These are phyloP conservation scores for Acanthornis magna DNA, from an alignment of 2,797 vertebrate genomes.

Conservation along the genomic window DNA sequence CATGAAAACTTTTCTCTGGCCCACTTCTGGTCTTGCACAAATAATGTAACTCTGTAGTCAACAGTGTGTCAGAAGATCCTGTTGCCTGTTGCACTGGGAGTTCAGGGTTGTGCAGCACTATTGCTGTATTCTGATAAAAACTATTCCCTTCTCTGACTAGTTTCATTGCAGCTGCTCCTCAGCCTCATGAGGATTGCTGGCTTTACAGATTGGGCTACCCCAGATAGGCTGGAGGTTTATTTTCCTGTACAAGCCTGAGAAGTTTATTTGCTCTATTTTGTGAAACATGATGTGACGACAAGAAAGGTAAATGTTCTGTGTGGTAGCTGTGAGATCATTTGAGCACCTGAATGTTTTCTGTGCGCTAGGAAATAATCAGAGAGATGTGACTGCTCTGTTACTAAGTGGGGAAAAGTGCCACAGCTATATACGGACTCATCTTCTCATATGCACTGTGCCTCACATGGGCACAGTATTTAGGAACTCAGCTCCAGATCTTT, in stretches of 20 bases:
- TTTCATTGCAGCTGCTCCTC: background rate
- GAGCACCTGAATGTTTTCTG: background rate
- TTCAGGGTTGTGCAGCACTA: background rate
- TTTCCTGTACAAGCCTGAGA: background rate
- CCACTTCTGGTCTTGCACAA: background rate
- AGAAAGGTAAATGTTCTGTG: background rate
- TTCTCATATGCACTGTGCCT: background rate
- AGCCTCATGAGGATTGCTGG: background rate
- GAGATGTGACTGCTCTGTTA: background rate
- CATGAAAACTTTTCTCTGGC: background rate
- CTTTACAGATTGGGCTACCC: background rate
- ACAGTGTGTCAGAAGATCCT: background rate
- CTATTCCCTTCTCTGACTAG: background rate
- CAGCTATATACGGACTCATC: background rate
- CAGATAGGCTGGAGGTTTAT: background rate
- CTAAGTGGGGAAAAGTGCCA: background rate
- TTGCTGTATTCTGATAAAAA: background rate
- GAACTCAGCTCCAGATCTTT: background rate
- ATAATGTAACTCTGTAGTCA: background rate
- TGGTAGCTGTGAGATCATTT: background rate
- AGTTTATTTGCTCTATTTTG: background rate
- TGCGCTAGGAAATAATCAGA: background rate
- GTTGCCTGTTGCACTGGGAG: background rate
- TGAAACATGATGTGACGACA: fast-evolving
- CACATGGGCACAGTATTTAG: background rate